Evolutionary conservation across 2,888 invertebrate genomes (phyloP).

Genomic region (Drosophila siamana): DNA sequence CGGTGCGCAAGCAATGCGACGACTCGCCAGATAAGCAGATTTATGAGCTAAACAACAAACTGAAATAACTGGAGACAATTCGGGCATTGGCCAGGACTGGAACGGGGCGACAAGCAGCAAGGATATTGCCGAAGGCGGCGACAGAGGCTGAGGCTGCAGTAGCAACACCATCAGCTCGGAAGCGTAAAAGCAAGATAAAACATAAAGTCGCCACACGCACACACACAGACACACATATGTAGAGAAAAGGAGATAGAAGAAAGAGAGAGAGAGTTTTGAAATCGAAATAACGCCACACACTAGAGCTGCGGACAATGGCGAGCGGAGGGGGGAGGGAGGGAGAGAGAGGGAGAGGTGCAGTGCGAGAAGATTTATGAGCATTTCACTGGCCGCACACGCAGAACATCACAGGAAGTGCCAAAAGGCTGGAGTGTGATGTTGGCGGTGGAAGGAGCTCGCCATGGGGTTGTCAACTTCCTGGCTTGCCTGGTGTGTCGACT

Average conservation of each 20-base stretch:
- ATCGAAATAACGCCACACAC: conserved; percentile 59
- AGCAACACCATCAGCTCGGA: conserved; percentile 58
- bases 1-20: conserved; percentile 62
- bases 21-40: conserved; percentile 76
- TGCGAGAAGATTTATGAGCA: conserved; percentile 72
- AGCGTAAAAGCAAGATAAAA: conserved; percentile 80
- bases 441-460: conserved; percentile 15
- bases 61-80: conserved; percentile 73
- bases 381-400: conserved; percentile 54
- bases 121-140: conserved; percentile 30
- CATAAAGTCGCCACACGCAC: conserved; percentile 61
- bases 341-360: too few species aligned
- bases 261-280: conserved; percentile 32
- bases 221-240: conserved; percentile 28
- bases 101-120: conserved; percentile 31
- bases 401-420: conserved; percentile 59
- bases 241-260: conserved; percentile 50
- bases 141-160: conserved; percentile 14
- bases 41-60: conserved; percentile 81
- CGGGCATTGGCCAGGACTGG: conserved; percentile 32
- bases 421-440: too few species aligned
- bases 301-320: background rate
- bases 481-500: conserved; percentile 49
- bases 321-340: background rate
- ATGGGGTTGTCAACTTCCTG: background rate